Conservation (phyloP, 1,140 invertebrate species). For the Drosophila albomicans region DNA sequence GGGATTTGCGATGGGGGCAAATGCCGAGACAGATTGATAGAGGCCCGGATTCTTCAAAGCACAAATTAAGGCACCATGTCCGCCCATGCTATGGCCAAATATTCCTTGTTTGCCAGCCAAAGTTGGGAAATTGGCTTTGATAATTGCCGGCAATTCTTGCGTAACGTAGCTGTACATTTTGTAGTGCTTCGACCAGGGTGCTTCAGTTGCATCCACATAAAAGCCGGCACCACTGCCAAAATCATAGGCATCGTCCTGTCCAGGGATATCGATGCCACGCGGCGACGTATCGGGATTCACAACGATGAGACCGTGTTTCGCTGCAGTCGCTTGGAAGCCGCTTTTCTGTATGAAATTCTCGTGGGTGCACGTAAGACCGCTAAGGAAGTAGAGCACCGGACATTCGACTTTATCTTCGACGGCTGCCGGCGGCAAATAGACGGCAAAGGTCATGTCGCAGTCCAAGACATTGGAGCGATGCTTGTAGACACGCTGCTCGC, state of each 20-base stretch:
- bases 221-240: conserved; percentile 98
- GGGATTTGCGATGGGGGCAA: conserved; percentile 98
- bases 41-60: conserved; percentile 96
- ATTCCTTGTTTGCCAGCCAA: conserved; percentile 89
- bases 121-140: conserved; percentile 90
- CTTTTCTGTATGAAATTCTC: conserved; percentile 98
- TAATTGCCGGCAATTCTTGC: conserved; percentile 93
- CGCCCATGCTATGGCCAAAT: conserved; percentile 98
- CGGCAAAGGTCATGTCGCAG: conserved; percentile 97
- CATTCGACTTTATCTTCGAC: conserved; percentile 88
- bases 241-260: conserved; percentile 96
- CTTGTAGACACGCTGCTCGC: conserved; percentile 88
- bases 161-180: conserved; percentile 99
- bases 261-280: conserved; percentile 93
- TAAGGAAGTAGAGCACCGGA: conserved; percentile 97
- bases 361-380: conserved; percentile 97
- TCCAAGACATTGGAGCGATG: conserved; percentile 92
- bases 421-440: conserved; percentile 93
- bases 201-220: conserved; percentile 96
- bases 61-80: conserved; percentile 97
- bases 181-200: conserved; percentile 97
- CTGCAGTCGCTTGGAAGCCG: conserved; percentile 94
- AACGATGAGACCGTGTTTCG: conserved; percentile 90
- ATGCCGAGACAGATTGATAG: conserved; percentile 97
- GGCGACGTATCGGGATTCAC: conserved; percentile 98